Evolutionary conservation across 2,888 invertebrate genomes (phyloP), one percentile per base, ranked within the genome.

Genomic region (Trichogramma dendrolimi): DNA sequence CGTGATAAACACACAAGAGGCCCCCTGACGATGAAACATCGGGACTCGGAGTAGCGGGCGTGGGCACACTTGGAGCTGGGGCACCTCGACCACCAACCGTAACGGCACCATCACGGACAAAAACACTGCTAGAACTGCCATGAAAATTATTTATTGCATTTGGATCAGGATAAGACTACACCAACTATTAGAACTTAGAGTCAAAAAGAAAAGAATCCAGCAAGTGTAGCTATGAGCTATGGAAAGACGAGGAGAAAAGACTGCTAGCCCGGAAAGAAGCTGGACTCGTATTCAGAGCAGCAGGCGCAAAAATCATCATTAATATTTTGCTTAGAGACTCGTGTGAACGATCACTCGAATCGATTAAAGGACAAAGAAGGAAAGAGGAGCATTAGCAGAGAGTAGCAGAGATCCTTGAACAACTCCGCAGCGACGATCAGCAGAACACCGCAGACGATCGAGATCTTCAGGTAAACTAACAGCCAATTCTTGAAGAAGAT

Each of bases 291-390:
- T 27, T 38, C 0, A 38, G 6, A 27, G 48, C 5, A 27, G 6
- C 14, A 10, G 6, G 5, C 27, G 11, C 5, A n/a, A 14, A 11
- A 48, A n/a, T 10, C 4, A n/a, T 0, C n/a, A 11, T 4, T 11
- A 14, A 38, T 27, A 27, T 51, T 5, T 3, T 14, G 14, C 14
- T 14, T 1, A 14, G 2, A 2, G 2, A 11, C 39, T 62, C 60
- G n/a, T 49, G 49, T 4, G 42, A 53, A 5, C 50, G 65, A 10
- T 49, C 65, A 3, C 27, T 83, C 81, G 81, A 82, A 81, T 73
- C 76, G 82, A 83, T 83, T 82, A 82, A 83, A 77, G 80, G 82
- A 82, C 82, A 83, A 82, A 82, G 81, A 80, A 80, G 80, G 73
- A 27, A 39, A 0, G 39, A 27, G 1, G 58, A 44, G 7, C 56